Conservation (phyloP, 2,797 vertebrate species). For the Sebastes matsubarae region DNA sequence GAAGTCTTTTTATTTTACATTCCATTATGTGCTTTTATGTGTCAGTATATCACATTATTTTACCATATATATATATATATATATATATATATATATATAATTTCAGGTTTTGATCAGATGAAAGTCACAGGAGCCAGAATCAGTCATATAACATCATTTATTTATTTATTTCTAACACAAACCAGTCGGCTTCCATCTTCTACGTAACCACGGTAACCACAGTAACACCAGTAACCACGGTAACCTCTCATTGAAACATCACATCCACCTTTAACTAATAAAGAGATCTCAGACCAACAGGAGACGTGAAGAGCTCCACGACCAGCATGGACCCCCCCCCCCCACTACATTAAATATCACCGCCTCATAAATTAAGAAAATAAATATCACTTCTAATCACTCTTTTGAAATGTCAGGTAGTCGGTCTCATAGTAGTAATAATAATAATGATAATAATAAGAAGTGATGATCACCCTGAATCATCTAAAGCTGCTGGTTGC, state of each 20-base stretch:
- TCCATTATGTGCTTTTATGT: too few relatives aligned
- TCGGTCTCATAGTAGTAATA: too few relatives aligned
- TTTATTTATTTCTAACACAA: constrained; percentile 61
- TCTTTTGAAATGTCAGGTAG: neutral
- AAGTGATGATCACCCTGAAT: neutral
- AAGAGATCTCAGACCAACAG: constrained; percentile 20
- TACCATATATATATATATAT: too few relatives aligned
- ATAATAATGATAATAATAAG: neutral
- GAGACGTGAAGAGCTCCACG: constrained; percentile 61
- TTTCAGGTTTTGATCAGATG: neutral
- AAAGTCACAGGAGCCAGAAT: neutral
- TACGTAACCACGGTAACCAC: neutral
- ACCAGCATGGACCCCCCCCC: constrained; percentile 75
- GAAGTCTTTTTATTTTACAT: too few relatives aligned
- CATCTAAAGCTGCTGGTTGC: constrained; percentile 10
- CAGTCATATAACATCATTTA: constrained; percentile 30
- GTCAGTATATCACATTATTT: too few relatives aligned
- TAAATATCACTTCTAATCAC: constrained; percentile 64
- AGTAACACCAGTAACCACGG: too few relatives aligned
- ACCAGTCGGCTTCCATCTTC: neutral
- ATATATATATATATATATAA: too few relatives aligned
- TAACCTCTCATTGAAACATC: neutral
- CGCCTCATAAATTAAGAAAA: constrained; percentile 75
- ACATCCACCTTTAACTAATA: neutral
- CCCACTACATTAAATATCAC: constrained; percentile 40